Evolutionary conservation across 2,113 vertebrate genomes (phyloP), one percentile per base, ranked within the genome.

Genomic region (Eretmochelys imbricata): DNA sequence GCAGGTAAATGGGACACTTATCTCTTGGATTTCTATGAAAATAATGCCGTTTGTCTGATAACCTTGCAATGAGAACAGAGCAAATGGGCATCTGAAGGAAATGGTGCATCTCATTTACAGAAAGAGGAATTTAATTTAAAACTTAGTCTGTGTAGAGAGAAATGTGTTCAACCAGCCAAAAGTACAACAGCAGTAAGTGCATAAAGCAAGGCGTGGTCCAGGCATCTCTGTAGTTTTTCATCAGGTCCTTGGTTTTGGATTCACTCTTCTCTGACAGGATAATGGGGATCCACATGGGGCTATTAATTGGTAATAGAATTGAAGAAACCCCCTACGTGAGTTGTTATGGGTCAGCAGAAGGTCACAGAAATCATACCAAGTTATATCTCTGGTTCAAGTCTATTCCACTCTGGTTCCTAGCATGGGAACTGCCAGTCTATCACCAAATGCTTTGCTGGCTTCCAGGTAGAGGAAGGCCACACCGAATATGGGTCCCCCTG

Each of bases 101-200:
- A 69, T 0, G 0, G 13, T 57, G 50, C 2, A 0, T 89, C 80
- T 96, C 92, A 72, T 82, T 96, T 95, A 88, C 48, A 84, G 51
- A 82, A 10, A 80, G 38, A 24, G 24, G n/a, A 85, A 93, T 95
- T 94, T 38, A 84, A 96, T 95, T 88, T 84, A 88, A 94, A 93
- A 49, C 51, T 88, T 88, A 5, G 49, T 82, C 69, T 92, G 90
- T 69, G 48, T n/a, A 55, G 81, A 10, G 19, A 4, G 5, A n/a
- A 0, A 1, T 10, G 2, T 5, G 22, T 84, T 90, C 54, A 59
- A 5, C 81, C 85, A 94, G 69, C 8, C 89, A 89, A 89, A 84
- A 51, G 85, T 76, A 27, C 80, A 65, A 9, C 17, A 53, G 88
- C 69, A 94, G 54, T 9, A 53, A 80, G 50, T 94, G 93, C 82